A percentile compares a stretch with the other conserved stretches of the same genome.
Evolutionary conservation across 2,888 invertebrate species (phyloP).

Genomic region (Amphipoea lucens): DNA sequence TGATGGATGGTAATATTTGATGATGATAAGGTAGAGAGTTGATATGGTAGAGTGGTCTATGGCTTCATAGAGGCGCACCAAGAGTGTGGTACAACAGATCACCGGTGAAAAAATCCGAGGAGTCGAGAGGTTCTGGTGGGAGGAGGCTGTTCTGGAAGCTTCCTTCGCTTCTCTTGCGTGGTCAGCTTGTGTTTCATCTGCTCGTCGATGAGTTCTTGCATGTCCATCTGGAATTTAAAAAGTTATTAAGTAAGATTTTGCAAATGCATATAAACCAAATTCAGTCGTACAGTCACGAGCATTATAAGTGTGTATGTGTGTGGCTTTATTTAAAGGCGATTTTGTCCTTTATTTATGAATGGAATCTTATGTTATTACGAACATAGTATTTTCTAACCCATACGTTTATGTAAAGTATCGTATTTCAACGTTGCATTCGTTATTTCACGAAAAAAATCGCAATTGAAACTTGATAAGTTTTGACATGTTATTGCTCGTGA

Average conservation of each 20-base stretch:
- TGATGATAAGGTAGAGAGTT: constrained; percentile 76
- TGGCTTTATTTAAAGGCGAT: no score
- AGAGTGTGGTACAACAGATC: constrained; percentile 83
- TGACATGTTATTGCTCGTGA: no score
- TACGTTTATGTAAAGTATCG: no score
- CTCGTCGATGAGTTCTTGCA: constrained; percentile 97
- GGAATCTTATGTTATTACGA: no score
- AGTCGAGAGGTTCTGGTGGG: constrained; percentile 83
- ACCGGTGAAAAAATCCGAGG: constrained; percentile 89
- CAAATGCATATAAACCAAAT: neutral
- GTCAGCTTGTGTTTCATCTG: constrained; percentile 96
- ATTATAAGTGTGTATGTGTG: no score
- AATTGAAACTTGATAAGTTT: no score
- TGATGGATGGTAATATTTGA: constrained; percentile 76
- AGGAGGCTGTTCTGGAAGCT: constrained; percentile 83
- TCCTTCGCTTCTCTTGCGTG: constrained; percentile 90
- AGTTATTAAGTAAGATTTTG: neutral
- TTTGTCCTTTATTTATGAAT: no score
- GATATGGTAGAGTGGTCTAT: constrained; percentile 79
- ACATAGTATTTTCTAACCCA: no score
- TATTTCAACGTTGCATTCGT: no score
- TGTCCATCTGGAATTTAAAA: constrained; percentile 94
- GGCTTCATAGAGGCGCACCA: constrained; percentile 77
- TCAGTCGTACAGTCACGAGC: neutral
- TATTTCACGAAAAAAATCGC: no score